These are phyloP conservation scores for Sarcophaga subvicina DNA, from an alignment of 2,888 invertebrate species.

Conservation along the genomic window DNA sequence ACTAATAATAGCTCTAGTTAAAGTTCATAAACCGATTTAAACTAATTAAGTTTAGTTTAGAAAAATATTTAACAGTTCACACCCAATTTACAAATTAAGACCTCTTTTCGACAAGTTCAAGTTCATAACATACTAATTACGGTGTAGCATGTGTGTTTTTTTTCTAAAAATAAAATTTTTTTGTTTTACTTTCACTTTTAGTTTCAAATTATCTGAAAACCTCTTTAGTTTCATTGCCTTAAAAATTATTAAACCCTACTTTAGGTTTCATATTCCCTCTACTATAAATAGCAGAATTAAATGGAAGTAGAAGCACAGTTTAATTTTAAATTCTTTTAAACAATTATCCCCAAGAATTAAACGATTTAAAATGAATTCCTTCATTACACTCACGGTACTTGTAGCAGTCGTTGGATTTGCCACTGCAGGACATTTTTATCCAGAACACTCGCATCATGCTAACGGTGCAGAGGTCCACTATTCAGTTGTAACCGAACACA, in stretches of 20 bases:
- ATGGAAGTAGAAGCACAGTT: background rate
- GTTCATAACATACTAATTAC: slow-evolving; percentile 7
- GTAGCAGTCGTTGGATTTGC: background rate
- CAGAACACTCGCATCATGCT: background rate
- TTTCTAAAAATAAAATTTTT: no score
- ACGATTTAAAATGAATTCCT: background rate
- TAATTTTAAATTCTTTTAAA: background rate
- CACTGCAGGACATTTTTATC: slow-evolving; percentile 1
- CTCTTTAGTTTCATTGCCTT: background rate
- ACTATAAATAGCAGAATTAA: background rate
- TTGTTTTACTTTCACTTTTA: background rate
- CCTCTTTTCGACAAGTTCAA: slow-evolving; percentile 11
- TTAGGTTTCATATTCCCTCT: background rate
- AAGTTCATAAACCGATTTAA: no score
- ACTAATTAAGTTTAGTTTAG: background rate
- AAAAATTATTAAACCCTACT: background rate
- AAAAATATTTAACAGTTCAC: slow-evolving; percentile 9
- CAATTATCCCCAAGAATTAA: background rate
- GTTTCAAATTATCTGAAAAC: background rate
- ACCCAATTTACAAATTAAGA: background rate
- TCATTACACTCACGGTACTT: background rate
- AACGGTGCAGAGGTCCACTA: background rate
- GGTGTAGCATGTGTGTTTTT: no score
- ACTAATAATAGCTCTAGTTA: no score
- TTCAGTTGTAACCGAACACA: slow-evolving; percentile 20